Base-by-base conservation (phyloP, 1,140 invertebrate species). In the Pentalonia nigronervosa region DNA sequence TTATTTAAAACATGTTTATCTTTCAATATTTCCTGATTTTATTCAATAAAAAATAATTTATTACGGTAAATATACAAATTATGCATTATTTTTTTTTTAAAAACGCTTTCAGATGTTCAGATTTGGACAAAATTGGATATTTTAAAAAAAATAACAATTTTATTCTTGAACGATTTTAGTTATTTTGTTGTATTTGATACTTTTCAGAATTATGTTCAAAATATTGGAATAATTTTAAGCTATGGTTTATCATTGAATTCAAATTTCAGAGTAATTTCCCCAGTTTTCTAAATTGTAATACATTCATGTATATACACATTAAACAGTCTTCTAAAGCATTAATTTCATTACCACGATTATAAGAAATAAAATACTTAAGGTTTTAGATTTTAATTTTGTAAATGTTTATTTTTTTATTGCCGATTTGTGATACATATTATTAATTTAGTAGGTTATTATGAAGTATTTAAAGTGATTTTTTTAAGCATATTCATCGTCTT, bases 31-130 rank as follows among this genome's bases (percentile, higher is more conserved):
- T 76, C 60, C 0, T 76, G n/a, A 76, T 76, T n/a, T 17, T 2
- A 76, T 76, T 76, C n/a, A 76, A 76, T 76, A 76, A 76, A n/a
- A n/a, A n/a, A 17, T 76, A 76, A 76, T 76, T 76, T 76, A n/a
- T 53, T 53, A 53, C 50, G 21, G 50, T 53, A 53, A 21, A 53
- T n/a, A 53, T 53, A 21, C 20, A 53, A 53, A 53, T 53, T 53
- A 53, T 53, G 50, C 20, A 23, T 53, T 53, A 21, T 53, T 23
- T 23, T 53, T 53, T 53, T 53, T 53, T 23, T 53, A 53, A 4
- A 21, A 7, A 21, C 50, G 21, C 20, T 30, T 67, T 67, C 25
- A n/a, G 3, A 30, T 67, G 60, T 67, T 60, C 3, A 30, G 0
- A 30, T 9, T 11, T 60, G 11, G 56, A 30, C 0, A n/a, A 60